A percentile compares a stretch with the other conserved stretches of the same genome.
Conservation (phyloP, 2,797 vertebrate species). For the Mionectes olivaceus region DNA sequence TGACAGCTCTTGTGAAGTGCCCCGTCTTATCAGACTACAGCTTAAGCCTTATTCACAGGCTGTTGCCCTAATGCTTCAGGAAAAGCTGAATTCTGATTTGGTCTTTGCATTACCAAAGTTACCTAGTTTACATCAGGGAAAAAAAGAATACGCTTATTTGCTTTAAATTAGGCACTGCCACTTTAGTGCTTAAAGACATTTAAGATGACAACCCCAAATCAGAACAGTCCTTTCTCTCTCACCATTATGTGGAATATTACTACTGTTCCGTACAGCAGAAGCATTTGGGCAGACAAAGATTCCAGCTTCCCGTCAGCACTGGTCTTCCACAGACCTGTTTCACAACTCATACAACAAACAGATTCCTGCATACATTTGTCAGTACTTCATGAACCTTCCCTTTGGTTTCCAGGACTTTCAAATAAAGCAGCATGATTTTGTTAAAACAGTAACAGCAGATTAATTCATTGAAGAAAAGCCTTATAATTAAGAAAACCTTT, state of each 20-base stretch:
- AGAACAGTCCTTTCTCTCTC: background rate
- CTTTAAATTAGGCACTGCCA: background rate
- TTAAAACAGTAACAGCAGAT: background rate
- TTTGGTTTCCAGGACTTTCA: conserved; percentile 9
- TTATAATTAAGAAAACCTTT: background rate
- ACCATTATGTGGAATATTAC: background rate
- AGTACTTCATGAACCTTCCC: background rate
- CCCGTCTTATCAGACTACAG: background rate
- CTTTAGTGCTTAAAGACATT: background rate
- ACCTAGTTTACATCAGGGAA: background rate
- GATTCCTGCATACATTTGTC: background rate
- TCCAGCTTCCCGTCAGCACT: background rate
- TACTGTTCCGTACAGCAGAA: background rate
- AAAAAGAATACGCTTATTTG: background rate
- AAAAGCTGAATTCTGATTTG: background rate
- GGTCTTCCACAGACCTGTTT: background rate
- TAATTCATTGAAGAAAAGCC: background rate
- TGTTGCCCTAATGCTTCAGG: background rate
- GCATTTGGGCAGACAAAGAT: background rate
- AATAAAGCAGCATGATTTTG: background rate
- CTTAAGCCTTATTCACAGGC: background rate
- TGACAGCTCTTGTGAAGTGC: background rate
- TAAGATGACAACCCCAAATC: background rate
- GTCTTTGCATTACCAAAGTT: background rate
- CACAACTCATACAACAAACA: background rate